Base-by-base conservation (phyloP, 2,888 invertebrate species). In the Drosophila niveifrons region DNA sequence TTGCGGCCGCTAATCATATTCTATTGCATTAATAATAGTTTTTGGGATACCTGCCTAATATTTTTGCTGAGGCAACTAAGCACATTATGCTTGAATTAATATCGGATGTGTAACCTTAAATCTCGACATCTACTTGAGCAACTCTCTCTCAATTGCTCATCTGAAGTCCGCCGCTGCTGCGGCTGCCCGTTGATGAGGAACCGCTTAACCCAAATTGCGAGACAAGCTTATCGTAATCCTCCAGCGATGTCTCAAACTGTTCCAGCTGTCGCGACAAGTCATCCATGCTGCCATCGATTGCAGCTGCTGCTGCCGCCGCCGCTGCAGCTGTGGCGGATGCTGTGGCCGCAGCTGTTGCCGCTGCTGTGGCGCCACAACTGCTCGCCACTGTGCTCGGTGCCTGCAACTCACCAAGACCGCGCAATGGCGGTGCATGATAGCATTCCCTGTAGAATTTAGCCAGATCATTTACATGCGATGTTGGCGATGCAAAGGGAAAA, bases 391-490 rank as follows among this genome's bases (percentile, higher is more conserved):
- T 11, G 51, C 10, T 59, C 13, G 76, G 52, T 11, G 75, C 75
- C 28, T 91, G 82, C 13, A 90, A 61, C 34, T 90, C 90, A 11
- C 78, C 76, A 1, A 90, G 78, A 2, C 91, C 88, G 13, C 81
- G 89, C 31, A 91, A 55, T 2, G 91, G 92, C 0, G 93, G 93
- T 3, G 93, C 93, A 73, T 92, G 87, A 69, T 92, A 92, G 71
- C 93, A 93, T 57, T 93, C 93, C 18, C 93, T 87, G 80, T 92
- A 93, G 77, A 93, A 93, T 67, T 91, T 92, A 2, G 93, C 93
- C 75, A 93, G 83, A 72, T 93, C 93, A 46, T 91, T 92, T 41
- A 92, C 91, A 57, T 92, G 92, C 44, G 92, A 91, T 17, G 90
- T 90, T 64, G 90, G 90, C 46, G 91, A 91, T 48, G 93, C 93